Conservation (phyloP, 1,140 invertebrate species). For the Cotesia vestalis region DNA sequence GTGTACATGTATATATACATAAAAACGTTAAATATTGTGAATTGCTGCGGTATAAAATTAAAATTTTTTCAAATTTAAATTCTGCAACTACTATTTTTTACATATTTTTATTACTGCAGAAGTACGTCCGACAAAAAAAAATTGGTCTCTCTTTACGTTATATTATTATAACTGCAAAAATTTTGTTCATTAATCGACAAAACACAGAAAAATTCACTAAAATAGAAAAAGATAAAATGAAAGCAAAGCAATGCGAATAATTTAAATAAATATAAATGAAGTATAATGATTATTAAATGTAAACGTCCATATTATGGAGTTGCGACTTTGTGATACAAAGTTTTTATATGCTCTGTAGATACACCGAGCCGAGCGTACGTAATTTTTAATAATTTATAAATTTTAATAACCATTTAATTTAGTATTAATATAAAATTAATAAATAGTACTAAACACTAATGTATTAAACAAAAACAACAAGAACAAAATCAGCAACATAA, state of each 20-base stretch:
- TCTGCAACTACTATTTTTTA: not conserved
- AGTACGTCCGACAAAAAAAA: too few relatives aligned
- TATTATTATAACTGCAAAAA: too few relatives aligned
- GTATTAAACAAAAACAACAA: too few relatives aligned
- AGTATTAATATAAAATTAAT: not conserved
- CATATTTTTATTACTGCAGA: slow-evolving; percentile 17
- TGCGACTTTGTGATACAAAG: slow-evolving; percentile 30
- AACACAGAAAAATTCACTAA: too few relatives aligned
- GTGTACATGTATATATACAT: not conserved
- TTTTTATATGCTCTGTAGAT: slow-evolving; percentile 35
- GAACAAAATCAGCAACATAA: too few relatives aligned
- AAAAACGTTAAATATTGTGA: slow-evolving; percentile 10
- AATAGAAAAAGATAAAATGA: too few relatives aligned
- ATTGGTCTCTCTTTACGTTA: too few relatives aligned
- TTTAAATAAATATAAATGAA: too few relatives aligned
- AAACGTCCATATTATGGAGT: slow-evolving; percentile 28
- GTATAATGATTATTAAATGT: not conserved
- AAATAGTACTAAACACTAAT: not conserved
- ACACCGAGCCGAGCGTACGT: slow-evolving; percentile 17
- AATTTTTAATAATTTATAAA: slow-evolving; percentile 17
- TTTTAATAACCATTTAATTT: too few relatives aligned
- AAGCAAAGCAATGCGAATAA: too few relatives aligned
- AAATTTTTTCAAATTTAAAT: not conserved
- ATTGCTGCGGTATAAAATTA: not conserved
- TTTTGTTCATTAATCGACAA: too few relatives aligned